Evolutionary conservation across 2,113 vertebrate genomes (phyloP), one percentile per base, ranked within the genome.

Genomic region (Pyxicephalus adspersus): DNA sequence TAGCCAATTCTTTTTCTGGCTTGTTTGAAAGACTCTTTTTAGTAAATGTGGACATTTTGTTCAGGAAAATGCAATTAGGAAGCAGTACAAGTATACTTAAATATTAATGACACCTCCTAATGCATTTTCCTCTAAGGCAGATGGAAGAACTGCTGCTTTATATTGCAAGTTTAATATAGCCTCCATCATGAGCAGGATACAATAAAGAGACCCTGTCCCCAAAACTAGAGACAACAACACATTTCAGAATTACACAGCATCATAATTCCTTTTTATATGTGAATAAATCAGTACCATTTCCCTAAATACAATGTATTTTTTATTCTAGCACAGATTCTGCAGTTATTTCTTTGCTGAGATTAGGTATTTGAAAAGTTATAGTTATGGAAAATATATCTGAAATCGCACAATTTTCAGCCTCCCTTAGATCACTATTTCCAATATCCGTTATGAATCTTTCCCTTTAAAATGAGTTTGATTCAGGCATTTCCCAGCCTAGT

Each of bases 51-150:
- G 61, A 28, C 78, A 80, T 70, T 72, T 50, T 75, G 61, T 82
- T 75, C 80, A 75, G 71, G 61, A 82, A 54, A 82, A 82, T 82
- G 52, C 80, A 82, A 82, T 82, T 82, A 82, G 54, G 60, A 50
- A 38, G 50, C 38, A 73, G 68, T 45, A n/a, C 28, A 66, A 82
- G 71, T 74, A 75, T 58, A 60, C 50, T 81, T 66, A 82, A 82
- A 82, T 82, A 82, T 82, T 82, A 75, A 81, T 81, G 58, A 64
- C 9, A 17, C 26, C 23, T 50, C 13, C 67, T 73, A 81, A 82
- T 82, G 80, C 80, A 75, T 75, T 65, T 74, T 50, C 61, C 80
- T 75, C n/a, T 54, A 51, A 82, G 51, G 71, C 80, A 75, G 80
- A 82, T 74, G 52, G 79, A 55, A 45, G 25, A 28, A 63, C 50